Conservation (phyloP, 2,113 vertebrate species). For the Engystomops pustulosus region DNA sequence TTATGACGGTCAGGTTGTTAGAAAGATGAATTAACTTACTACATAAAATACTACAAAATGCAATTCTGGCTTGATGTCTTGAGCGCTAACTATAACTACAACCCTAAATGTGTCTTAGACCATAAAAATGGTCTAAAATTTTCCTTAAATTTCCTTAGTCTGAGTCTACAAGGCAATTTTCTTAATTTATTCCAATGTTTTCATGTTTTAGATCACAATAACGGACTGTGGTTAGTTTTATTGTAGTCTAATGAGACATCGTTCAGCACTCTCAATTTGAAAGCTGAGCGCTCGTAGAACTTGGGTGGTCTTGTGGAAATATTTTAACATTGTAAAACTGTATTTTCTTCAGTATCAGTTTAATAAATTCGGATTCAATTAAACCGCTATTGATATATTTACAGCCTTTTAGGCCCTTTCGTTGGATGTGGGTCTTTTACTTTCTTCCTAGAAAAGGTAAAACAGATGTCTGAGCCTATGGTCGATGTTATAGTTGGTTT, state of each 20-base stretch:
- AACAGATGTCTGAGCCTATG: slow-evolving; percentile 46
- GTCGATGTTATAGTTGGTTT: slow-evolving; percentile 17
- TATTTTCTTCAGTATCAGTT: slow-evolving; percentile 11
- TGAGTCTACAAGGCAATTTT: neutral
- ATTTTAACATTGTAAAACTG: slow-evolving; percentile 23
- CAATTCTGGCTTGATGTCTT: no score
- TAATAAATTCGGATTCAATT: slow-evolving; percentile 31
- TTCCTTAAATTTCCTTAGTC: neutral
- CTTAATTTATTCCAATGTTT: neutral
- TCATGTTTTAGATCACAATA: neutral
- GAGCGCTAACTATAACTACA: no score
- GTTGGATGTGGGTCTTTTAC: slow-evolving; percentile 34
- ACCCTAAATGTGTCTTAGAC: neutral
- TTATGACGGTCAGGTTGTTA: no score
- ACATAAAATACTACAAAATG: no score
- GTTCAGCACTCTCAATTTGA: neutral
- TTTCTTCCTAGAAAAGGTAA: slow-evolving; percentile 39
- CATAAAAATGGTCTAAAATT: neutral
- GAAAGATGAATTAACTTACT: no score
- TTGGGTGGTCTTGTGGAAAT: slow-evolving; percentile 37
- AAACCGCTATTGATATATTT: slow-evolving; percentile 37
- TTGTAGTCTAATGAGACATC: neutral
- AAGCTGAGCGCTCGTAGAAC: neutral
- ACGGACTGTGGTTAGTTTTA: neutral
- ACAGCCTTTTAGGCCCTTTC: slow-evolving; percentile 5